phyloP scores from a whole-genome alignment of 2,113 vertebrate species.

The Rhineura floridana region DNA sequence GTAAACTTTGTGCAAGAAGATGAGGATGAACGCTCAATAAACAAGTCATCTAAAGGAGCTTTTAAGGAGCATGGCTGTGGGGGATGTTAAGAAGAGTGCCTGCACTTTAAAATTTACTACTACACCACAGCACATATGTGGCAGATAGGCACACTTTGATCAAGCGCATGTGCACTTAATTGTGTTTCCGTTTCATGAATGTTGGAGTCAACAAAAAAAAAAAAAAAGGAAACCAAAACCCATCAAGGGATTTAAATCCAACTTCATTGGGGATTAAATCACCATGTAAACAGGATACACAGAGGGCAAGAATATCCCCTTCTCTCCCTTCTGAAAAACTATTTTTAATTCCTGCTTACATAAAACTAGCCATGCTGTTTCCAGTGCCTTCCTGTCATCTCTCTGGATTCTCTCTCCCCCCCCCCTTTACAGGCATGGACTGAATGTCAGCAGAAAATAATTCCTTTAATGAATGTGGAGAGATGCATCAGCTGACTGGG shows the following conservation, averaged over 20 bases:
- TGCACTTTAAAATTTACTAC: too few species aligned
- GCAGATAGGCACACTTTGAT: background rate
- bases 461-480: constrained; percentile 52
- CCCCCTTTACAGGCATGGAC: background rate
- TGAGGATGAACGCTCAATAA: too few species aligned
- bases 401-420: too few species aligned
- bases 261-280: background rate
- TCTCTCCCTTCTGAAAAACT: background rate
- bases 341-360: background rate
- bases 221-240: background rate
- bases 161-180: background rate
- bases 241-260: background rate
- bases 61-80: too few species aligned
- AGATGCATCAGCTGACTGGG: constrained; percentile 53
- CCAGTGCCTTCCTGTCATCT: too few species aligned
- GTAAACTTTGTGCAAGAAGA: too few species aligned
- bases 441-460: constrained; percentile 53
- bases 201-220: background rate
- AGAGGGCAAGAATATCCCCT: background rate
- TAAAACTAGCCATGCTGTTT: background rate
- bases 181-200: background rate
- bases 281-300: background rate
- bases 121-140: too few species aligned
- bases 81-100: too few species aligned
- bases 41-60: too few species aligned